Base-by-base conservation (phyloP, 2,113 vertebrate genomes). In the Eupsittula cactorum region DNA sequence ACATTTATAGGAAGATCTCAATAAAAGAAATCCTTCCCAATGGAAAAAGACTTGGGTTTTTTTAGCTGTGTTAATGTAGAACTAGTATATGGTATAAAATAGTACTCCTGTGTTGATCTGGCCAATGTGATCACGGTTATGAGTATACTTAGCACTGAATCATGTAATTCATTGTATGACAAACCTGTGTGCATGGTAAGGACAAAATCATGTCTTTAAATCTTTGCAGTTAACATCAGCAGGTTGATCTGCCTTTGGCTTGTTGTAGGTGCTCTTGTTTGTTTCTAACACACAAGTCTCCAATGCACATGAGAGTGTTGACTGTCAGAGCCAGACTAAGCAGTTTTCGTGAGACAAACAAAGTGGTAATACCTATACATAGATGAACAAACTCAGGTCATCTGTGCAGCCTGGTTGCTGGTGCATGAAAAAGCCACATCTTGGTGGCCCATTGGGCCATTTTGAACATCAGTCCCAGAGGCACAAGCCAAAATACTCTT, bases 101-200 rank as follows among this genome's bases (percentile, higher is more conserved):
- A 59, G 35, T 41, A 27, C 16, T 82, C 28, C 46, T 13, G 39
- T 3, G 1, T 62, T 19, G 0, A 39, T 73, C 41, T 85, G 62
- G 65, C 33, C 78, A 29, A 33, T 76, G 37, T 19, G 21, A 15
- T 55, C 62, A 9, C 13, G 21, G 28, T 53, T 84, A 29, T 27
- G 14, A 50, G 28, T 16, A 15, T 21, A 50, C 46, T 79, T 50
- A 76, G 69, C 55, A 46, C 50, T 75, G 65, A 75, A 63, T 21
- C 0, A 0, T 63, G 2, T 25, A 7, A 64, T 71, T 17, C 37
- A 53, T 71, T 67, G 16, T 10, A 37, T 11, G 42, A 11, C 21
- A 57, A 83, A 57, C 8, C 20, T 39, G 9, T 15, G 39, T 62
- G 27, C 27, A 5, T 57, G 47, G 7, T 33, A 37, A 81, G 52